phyloP scores from a whole-genome alignment of 1,140 invertebrate genomes.

The Panonychus citri region DNA sequence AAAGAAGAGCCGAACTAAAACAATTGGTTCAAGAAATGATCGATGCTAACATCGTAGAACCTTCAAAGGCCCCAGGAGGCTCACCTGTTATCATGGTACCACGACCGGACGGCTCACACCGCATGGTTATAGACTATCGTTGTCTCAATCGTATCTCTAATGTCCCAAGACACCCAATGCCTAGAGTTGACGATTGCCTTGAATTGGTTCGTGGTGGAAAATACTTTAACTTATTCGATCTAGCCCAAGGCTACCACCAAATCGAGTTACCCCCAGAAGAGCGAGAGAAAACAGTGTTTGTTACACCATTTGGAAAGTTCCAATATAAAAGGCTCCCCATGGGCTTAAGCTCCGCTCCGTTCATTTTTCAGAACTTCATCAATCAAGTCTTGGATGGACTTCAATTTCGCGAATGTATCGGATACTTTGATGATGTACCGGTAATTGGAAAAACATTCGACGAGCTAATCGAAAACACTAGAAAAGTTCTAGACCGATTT shows the following conservation, averaged over 20 bases:
- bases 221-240: neutral
- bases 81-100: neutral
- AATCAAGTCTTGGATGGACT: slow-evolving; percentile 19
- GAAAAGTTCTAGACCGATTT: neutral
- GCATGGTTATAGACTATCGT: neutral
- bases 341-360: slow-evolving; percentile 26
- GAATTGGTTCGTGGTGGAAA: neutral
- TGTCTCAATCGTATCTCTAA: neutral
- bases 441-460: neutral
- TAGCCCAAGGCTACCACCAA: neutral
- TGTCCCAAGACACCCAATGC: neutral
- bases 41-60: neutral
- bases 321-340: slow-evolving; percentile 24
- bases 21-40: neutral
- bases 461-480: neutral
- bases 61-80: neutral
- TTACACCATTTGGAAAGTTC: slow-evolving; percentile 17
- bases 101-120: neutral
- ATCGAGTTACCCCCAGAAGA: neutral
- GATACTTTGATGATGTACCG: neutral
- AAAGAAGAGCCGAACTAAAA: neutral
- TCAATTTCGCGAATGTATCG: neutral
- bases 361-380: slow-evolving; percentile 28
- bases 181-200: neutral
- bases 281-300: slow-evolving; percentile 3